A percentile compares a stretch with the other conserved stretches of the same genome.
Conservation (phyloP, 1,140 invertebrate species). For the Gryllus bimaculatus region DNA sequence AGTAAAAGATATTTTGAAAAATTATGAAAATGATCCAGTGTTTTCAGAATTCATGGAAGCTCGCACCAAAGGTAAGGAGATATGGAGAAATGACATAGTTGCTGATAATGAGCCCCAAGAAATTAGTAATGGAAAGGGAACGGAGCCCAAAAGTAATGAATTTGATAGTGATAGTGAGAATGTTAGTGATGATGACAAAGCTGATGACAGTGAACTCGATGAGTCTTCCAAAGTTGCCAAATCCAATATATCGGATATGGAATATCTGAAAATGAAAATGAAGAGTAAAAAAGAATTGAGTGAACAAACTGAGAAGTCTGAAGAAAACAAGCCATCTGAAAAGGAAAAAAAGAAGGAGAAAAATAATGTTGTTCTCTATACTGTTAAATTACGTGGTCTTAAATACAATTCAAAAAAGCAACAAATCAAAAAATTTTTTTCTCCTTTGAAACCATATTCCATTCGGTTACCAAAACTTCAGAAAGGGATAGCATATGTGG, state of each 20-base stretch:
- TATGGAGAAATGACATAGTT: slow-evolving; percentile 60
- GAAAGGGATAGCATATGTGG: slow-evolving; percentile 82
- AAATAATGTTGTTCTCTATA: slow-evolving; percentile 29
- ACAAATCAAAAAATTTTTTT: slow-evolving; percentile 75
- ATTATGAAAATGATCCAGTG: slow-evolving; percentile 74
- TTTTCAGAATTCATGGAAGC: slow-evolving; percentile 82
- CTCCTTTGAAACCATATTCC: slow-evolving; percentile 63
- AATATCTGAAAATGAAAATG: slow-evolving; percentile 35
- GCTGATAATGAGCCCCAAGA: slow-evolving; percentile 19
- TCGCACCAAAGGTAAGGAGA: slow-evolving; percentile 51
- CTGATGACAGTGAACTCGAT: slow-evolving; percentile 27
- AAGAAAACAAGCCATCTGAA: slow-evolving; percentile 21
- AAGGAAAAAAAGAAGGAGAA: slow-evolving; percentile 30
- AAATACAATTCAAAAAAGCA: slow-evolving; percentile 65
- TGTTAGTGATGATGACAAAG: slow-evolving; percentile 21
- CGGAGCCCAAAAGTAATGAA: slow-evolving; percentile 46
- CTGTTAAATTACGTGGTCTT: slow-evolving; percentile 49
- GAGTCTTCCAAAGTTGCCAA: slow-evolving; percentile 46
- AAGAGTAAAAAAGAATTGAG: slow-evolving; percentile 40
- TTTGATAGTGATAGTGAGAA: slow-evolving; percentile 33
- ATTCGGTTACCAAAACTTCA: slow-evolving; percentile 68
- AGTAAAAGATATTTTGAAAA: neutral
- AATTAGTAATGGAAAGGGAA: neutral
- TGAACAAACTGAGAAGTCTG: slow-evolving; percentile 34
- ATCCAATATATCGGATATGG: slow-evolving; percentile 60